Base-by-base conservation (phyloP, 2,113 vertebrate species). In the Oryzias javanicus region DNA sequence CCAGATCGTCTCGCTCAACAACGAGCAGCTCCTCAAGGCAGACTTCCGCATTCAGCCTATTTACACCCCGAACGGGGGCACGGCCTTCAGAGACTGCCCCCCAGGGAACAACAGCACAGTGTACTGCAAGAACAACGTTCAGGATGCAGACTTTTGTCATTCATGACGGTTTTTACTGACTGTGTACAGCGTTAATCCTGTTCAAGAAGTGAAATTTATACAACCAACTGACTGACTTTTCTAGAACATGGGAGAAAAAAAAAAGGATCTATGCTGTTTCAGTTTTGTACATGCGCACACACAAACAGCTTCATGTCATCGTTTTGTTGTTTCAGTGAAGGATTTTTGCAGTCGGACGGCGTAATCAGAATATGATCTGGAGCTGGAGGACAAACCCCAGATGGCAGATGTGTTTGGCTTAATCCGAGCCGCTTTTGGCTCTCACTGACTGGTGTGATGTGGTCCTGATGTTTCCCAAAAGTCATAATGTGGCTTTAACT, bases 1-100 rank as follows among this genome's bases (percentile, higher is more conserved):
- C 91, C 96, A 97, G 91, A 94, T 97, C 74, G 95, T 96, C 88
- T 95, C 95, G 81, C 93, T 98, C 91, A 97, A 97, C 91, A 97
- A 98, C 24, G 95, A 35, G 35, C 35, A 35, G 35, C 35, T 35
- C 35, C 35, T 35, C 7, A 35, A 35, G 35, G 35, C 35, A 35
- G 35, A 35, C 35, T 35, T 35, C 35, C 35, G 35, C 35, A 35
- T 98, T 91, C 95, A 98, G 85, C 95, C 95, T 79, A 94, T 97
- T 91, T 98, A 96, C 90, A 94, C 95, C 88, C 93, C 96, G 72
- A 98, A 97, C 0, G 95, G 95, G 91, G 94, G 92, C 88, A 91
- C 94, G 71, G 92, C 89, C 86, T 96, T 94, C 84, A 92, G 92
- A 89, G 94, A 97, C 90, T 94, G 94, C 82, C 93, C 94, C 66